phyloP scores from a whole-genome alignment of 2,113 vertebrate species.

The Nasalis larvatus region DNA sequence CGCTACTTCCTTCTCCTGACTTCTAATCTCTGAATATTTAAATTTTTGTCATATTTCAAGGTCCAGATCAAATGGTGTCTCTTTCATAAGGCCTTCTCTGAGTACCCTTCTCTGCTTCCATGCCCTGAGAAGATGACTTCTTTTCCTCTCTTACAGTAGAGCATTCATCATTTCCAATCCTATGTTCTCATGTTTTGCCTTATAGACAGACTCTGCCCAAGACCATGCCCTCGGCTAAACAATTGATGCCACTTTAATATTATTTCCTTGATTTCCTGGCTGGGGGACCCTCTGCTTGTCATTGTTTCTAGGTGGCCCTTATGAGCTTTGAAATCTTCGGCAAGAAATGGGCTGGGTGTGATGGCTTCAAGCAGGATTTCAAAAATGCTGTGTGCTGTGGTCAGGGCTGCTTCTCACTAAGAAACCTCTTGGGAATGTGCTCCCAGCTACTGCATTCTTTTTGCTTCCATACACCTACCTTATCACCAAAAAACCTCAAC shows the following conservation, averaged over 20 bases:
- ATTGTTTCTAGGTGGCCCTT: not conserved
- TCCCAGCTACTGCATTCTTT: not conserved
- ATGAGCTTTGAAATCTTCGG: not conserved
- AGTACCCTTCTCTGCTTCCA: not conserved
- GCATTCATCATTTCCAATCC: not conserved
- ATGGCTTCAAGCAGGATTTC: not conserved
- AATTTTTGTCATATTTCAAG: not conserved
- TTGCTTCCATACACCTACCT: not conserved
- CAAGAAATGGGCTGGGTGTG: fast-evolving
- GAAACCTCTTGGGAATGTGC: not conserved
- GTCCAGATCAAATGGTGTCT: not conserved
- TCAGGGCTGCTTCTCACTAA: not conserved
- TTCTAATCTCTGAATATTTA: not conserved
- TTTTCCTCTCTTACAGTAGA: not conserved
- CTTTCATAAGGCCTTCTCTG: not conserved
- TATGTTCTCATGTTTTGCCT: not conserved
- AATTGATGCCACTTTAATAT: not conserved
- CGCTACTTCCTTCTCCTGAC: too few relatives aligned
- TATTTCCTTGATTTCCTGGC: not conserved
- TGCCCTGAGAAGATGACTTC: not conserved
- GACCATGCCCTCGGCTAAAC: not conserved
- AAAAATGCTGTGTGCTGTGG: fast-evolving
- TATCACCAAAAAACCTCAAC: not conserved
- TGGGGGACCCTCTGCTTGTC: not conserved
- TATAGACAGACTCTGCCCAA: not conserved